Evolutionary conservation across 2,888 invertebrate genomes (phyloP).

Genomic region (Pseudococcus viburni): DNA sequence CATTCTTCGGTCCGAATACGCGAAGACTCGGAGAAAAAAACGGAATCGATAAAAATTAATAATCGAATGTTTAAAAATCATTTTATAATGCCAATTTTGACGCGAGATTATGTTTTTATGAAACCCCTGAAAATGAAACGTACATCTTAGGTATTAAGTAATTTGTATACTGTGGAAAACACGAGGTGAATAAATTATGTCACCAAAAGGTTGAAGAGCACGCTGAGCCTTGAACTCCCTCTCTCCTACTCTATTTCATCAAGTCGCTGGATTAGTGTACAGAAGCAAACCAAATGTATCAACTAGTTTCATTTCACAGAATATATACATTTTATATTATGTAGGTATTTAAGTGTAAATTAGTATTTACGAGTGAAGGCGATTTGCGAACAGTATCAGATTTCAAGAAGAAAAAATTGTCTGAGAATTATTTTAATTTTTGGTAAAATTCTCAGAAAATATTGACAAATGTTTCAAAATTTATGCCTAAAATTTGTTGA

Average conservation of each 20-base stretch:
- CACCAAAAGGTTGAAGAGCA: constrained; percentile 17
- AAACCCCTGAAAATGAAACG: background rate
- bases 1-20: background rate
- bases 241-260: background rate
- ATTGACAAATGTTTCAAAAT: too few relatives aligned
- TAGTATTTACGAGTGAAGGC: too few relatives aligned
- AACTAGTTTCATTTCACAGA: background rate
- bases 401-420: too few relatives aligned
- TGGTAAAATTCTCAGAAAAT: too few relatives aligned
- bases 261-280: background rate
- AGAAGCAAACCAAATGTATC: background rate
- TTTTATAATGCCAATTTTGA: background rate
- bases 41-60: background rate
- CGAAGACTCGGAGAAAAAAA: background rate
- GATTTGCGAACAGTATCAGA: too few relatives aligned
- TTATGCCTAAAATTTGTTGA: too few relatives aligned
- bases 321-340: too few relatives aligned
- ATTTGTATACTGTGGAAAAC: background rate
- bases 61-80: background rate
- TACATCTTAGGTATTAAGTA: background rate
- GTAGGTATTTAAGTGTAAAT: too few relatives aligned
- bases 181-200: constrained; percentile 3
- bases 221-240: constrained; percentile 2
- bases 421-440: too few relatives aligned
- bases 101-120: background rate